phyloP scores from a whole-genome alignment of 2,113 vertebrate species.

The Rhinichthys klamathensis region DNA sequence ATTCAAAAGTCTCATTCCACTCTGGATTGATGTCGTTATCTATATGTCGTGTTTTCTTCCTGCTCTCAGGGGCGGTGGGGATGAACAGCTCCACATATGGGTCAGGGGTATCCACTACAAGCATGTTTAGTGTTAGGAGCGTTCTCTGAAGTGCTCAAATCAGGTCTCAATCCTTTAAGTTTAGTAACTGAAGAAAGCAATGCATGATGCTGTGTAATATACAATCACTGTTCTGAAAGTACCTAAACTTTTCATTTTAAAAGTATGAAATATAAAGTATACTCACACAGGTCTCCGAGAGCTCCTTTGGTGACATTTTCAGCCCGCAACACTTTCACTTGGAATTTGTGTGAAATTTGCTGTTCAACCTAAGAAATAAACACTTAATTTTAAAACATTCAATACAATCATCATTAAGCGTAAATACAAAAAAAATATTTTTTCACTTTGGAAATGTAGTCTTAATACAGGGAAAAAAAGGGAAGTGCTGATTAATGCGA shows the following conservation, averaged over 20 bases:
- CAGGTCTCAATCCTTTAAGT: not conserved
- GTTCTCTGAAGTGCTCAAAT: not conserved
- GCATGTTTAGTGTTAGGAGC: not conserved
- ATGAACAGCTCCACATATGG: constrained; percentile 95
- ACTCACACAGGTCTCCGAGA: constrained; percentile 93
- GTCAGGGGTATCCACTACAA: constrained; percentile 93
- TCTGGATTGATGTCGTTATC: constrained; percentile 91
- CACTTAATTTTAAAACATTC: not conserved
- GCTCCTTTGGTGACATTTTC: constrained; percentile 94
- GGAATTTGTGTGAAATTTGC: constrained; percentile 92
- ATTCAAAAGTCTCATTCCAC: constrained; percentile 93
- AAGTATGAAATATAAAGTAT: constrained; percentile 54
- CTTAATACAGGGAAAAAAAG: not conserved
- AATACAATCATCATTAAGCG: not conserved
- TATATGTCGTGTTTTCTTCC: constrained; percentile 89
- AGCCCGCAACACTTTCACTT: constrained; percentile 84
- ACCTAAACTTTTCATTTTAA: not conserved
- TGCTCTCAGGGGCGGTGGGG: constrained; percentile 88
- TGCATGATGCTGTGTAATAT: not conserved
- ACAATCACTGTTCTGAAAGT: not conserved
- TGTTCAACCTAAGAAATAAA: constrained; percentile 86
- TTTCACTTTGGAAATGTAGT: not conserved
- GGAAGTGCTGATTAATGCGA: not conserved
- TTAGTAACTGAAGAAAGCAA: not conserved
- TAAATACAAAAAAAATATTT: not conserved